Evolutionary conservation across 2,797 vertebrate species (phyloP).

Genomic region (Leptoclinus maculatus): DNA sequence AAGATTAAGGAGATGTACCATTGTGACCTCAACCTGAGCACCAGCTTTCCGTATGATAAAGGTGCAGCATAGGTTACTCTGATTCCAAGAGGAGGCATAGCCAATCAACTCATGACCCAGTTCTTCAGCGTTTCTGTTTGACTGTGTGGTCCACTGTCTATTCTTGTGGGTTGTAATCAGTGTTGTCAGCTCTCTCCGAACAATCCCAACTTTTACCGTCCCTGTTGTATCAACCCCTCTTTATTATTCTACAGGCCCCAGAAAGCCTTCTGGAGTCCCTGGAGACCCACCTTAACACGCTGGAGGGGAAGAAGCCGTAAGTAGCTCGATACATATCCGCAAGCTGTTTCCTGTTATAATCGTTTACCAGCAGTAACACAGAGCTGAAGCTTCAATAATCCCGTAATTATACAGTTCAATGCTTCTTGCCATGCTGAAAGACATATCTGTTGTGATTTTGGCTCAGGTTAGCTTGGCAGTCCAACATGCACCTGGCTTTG

Average conservation of each 20-base stretch:
- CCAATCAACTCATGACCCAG: background rate
- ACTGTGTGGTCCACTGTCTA: background rate
- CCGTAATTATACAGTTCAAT: background rate
- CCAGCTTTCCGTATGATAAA: background rate
- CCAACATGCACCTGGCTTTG: background rate
- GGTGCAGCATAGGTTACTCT: background rate
- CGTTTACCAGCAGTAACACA: background rate
- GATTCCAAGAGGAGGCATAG: background rate
- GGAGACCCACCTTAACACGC: conserved; percentile 98
- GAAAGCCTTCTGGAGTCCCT: conserved; percentile 98
- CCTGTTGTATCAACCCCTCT: conserved; percentile 23
- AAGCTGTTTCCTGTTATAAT: background rate
- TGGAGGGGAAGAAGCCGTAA: conserved; percentile 98
- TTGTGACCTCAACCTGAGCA: background rate
- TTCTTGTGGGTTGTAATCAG: background rate
- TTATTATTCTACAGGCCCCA: conserved; percentile 89
- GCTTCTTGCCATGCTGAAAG: background rate
- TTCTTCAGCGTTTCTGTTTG: background rate
- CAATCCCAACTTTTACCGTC: background rate
- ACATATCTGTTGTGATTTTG: background rate
- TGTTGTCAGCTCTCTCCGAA: background rate
- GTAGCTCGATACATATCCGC: conserved; percentile 41
- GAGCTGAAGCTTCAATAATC: background rate
- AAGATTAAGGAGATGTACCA: background rate
- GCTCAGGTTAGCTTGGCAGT: background rate